Evolutionary conservation across 2,888 invertebrate species (phyloP).

Genomic region (Zaprionus bogoriensis): DNA sequence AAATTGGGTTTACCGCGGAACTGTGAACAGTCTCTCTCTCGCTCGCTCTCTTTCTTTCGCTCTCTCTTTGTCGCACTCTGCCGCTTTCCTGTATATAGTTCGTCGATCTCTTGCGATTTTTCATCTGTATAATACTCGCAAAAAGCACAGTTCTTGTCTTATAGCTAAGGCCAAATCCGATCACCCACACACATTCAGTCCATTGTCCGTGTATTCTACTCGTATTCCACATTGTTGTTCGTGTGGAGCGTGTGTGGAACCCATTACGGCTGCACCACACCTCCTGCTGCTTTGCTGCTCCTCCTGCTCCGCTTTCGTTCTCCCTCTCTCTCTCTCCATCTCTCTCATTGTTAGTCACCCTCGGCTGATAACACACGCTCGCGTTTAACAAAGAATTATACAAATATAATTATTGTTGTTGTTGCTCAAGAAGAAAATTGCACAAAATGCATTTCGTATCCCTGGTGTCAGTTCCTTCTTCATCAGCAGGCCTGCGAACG

Average conservation of each 20-base stretch:
- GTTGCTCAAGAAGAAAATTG: constrained; percentile 60
- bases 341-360: constrained; percentile 25
- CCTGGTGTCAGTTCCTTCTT: constrained; percentile 27
- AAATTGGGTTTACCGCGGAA: constrained; percentile 6
- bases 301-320: neutral
- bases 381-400: constrained; percentile 61
- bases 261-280: constrained; percentile 16
- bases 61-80: neutral
- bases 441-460: constrained; percentile 69
- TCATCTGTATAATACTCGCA: constrained; percentile 71
- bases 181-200: constrained; percentile 17
- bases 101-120: constrained; percentile 60
- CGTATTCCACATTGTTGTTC: constrained; percentile 14
- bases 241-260: constrained; percentile 18
- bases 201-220: constrained; percentile 43
- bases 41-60: neutral
- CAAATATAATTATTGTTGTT: constrained; percentile 21
- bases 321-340: neutral
- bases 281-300: neutral
- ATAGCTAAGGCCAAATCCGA: constrained; percentile 15
- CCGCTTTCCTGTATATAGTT: neutral
- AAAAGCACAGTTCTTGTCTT: constrained; percentile 31
- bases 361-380: constrained; percentile 51
- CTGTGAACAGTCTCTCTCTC: neutral
- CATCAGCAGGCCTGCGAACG: constrained; percentile 78